Evolutionary conservation across 2,113 vertebrate species (phyloP).

Genomic region (Mus pahari): DNA sequence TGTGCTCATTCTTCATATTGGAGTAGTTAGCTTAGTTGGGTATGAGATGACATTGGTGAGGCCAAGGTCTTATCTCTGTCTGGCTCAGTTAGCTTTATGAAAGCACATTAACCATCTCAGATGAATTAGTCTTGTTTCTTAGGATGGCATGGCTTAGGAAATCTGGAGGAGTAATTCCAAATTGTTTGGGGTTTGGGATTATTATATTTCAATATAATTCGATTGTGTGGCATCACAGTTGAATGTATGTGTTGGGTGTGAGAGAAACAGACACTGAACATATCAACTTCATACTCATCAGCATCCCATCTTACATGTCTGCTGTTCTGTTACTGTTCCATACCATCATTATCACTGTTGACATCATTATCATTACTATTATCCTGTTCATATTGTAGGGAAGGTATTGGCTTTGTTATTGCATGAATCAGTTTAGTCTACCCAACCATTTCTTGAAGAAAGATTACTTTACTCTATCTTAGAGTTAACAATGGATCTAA

Average conservation of each 20-base stretch:
- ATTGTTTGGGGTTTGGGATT: neutral
- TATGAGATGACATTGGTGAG: neutral
- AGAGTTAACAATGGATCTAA: neutral
- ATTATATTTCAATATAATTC: neutral
- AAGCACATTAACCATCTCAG: neutral
- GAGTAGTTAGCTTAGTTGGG: neutral
- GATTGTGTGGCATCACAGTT: neutral
- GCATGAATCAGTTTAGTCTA: neutral
- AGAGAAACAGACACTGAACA: neutral
- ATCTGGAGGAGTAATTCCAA: neutral
- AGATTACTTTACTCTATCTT: neutral
- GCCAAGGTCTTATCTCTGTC: neutral
- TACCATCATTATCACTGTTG: rapidly evolving
- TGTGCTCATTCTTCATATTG: neutral
- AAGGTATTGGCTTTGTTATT: neutral
- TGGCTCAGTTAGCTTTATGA: neutral
- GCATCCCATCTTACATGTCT: neutral
- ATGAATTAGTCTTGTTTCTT: neutral
- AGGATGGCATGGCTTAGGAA: neutral
- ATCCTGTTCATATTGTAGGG: neutral
- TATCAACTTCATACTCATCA: neutral
- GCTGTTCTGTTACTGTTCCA: neutral
- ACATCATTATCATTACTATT: no score
- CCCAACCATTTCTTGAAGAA: neutral
- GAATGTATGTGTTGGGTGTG: neutral